A percentile compares a stretch with the other conserved stretches of the same genome.
Conservation (phyloP, 2,797 vertebrate genomes). For the Morus bassanus region DNA sequence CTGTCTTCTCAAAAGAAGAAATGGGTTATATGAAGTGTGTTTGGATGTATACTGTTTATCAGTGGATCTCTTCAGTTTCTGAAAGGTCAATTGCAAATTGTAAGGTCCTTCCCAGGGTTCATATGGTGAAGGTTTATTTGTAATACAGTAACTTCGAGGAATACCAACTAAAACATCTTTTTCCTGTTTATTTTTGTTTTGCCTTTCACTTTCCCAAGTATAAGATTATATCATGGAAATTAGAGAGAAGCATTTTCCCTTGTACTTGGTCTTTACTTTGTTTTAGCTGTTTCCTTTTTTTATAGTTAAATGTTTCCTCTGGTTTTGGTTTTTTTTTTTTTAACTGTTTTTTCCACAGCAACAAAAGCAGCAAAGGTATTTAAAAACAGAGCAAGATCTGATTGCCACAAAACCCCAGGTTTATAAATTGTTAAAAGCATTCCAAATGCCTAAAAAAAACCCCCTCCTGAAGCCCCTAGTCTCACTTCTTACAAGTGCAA, state of each 20-base stretch:
- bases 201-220: not conserved
- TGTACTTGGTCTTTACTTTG: not conserved
- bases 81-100: not conserved
- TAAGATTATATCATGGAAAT: not conserved
- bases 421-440: not conserved
- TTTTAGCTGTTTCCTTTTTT: not conserved
- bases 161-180: not conserved
- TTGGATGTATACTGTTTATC: not conserved
- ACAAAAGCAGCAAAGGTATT: not conserved
- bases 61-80: not conserved
- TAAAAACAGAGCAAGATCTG: not conserved
- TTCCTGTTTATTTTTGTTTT: not conserved
- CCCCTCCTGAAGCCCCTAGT: rapidly evolving
- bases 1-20: not conserved
- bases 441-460: rapidly evolving
- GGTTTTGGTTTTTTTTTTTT: not conserved
- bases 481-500: not conserved
- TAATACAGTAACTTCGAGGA: not conserved
- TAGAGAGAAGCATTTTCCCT: not conserved
- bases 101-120: not conserved
- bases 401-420: not conserved
- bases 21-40: not conserved
- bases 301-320: not conserved
- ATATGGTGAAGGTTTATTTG: not conserved
- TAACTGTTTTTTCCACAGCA: not conserved